Percentiles rank a stretch among this genome's conserved stretches.
Conservation (phyloP, 2,113 vertebrate species). For the Onychostoma macrolepis region DNA sequence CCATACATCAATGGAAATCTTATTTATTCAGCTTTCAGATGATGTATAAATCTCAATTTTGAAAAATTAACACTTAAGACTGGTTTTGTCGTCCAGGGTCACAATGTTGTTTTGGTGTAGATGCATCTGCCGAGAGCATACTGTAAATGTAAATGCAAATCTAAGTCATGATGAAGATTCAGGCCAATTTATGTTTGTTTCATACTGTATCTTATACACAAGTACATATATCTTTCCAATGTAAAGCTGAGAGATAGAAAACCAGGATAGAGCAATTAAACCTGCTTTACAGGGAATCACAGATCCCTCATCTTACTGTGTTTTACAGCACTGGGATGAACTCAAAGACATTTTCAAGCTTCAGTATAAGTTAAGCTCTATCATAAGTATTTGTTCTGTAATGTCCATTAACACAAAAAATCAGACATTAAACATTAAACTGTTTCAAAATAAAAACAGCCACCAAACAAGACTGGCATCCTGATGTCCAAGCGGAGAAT, state of each 20-base stretch:
- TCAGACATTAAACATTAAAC: not conserved
- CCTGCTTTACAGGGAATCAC: not conserved
- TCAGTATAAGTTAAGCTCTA: not conserved
- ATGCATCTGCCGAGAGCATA: not conserved
- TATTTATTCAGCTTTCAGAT: no score
- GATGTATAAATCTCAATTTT: no score
- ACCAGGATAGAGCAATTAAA: not conserved
- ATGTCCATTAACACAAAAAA: not conserved
- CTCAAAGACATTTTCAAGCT: not conserved
- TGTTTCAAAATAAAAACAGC: not conserved
- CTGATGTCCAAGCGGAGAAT: not conserved
- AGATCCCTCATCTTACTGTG: not conserved
- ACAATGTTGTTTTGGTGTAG: not conserved
- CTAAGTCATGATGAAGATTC: not conserved
- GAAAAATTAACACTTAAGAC: no score
- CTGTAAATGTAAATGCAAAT: not conserved
- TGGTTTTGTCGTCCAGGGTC: no score
- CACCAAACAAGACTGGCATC: not conserved
- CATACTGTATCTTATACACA: not conserved
- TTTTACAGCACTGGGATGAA: not conserved
- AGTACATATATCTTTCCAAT: not conserved
- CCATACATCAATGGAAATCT: no score
- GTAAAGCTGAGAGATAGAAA: not conserved
- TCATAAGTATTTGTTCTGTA: not conserved
- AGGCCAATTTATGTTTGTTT: not conserved